A percentile compares a stretch with the other conserved stretches of the same genome.
Evolutionary conservation across 2,113 vertebrate species (phyloP).

Genomic region (Falco punctatus): DNA sequence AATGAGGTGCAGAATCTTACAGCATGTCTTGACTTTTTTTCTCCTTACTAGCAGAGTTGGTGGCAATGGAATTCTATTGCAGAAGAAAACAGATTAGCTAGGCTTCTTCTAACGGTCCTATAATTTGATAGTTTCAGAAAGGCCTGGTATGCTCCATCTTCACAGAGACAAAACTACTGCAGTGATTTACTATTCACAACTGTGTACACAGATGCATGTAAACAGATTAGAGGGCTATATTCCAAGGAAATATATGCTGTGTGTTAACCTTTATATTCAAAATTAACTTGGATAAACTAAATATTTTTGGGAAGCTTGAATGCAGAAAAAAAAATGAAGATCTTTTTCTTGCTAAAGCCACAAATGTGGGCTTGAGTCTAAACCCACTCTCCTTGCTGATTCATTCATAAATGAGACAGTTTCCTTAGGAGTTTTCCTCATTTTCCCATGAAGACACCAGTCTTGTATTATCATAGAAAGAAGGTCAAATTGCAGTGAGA

Average conservation of each 20-base stretch:
- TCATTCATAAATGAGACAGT: neutral
- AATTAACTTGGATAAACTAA: neutral
- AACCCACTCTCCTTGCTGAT: neutral
- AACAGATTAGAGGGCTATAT: neutral
- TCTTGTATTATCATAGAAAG: neutral
- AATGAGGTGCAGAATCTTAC: neutral
- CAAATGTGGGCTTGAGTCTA: neutral
- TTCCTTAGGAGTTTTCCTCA: neutral
- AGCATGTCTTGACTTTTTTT: neutral
- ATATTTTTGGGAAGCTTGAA: neutral
- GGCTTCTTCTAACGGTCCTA: neutral
- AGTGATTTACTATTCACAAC: neutral
- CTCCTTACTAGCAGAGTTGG: neutral
- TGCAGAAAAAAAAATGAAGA: neutral
- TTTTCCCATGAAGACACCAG: neutral
- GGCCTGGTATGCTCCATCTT: neutral
- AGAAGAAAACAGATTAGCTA: neutral
- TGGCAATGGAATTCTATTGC: neutral
- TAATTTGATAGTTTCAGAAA: neutral
- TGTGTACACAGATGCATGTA: neutral
- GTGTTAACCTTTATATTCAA: neutral
- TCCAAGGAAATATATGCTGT: neutral
- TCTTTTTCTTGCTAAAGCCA: neutral
- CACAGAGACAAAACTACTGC: neutral
- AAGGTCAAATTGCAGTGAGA: neutral